A percentile compares a stretch with the other conserved stretches of the same genome.
Evolutionary conservation across 2,113 vertebrate genomes (phyloP).

Genomic region (Pipra filicauda): DNA sequence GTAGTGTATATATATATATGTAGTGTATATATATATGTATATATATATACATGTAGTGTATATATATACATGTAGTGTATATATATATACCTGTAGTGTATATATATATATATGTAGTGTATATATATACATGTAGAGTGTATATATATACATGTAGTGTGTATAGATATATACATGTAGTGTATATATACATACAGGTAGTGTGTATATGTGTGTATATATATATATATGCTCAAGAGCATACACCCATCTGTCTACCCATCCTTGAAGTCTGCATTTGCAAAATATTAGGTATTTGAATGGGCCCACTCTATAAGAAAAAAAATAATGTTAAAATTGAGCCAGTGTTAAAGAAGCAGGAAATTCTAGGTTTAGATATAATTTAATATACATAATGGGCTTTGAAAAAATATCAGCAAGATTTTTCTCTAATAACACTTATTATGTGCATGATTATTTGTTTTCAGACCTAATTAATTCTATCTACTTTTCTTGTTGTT

Average conservation of each 20-base stretch:
- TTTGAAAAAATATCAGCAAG: background rate
- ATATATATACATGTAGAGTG: no score
- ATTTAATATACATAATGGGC: background rate
- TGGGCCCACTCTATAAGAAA: background rate
- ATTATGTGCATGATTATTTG: background rate
- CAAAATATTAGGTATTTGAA: background rate
- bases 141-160: no score
- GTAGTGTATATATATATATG: no score
- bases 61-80: no score
- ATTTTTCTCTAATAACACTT: background rate
- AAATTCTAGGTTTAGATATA: background rate
- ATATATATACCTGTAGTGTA: no score
- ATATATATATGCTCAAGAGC: background rate
- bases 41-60: no score
- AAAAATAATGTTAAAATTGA: background rate
- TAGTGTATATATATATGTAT: no score
- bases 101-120: no score
- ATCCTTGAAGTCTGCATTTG: background rate
- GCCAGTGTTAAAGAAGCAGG: background rate
- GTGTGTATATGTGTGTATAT: no score
- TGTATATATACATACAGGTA: no score
- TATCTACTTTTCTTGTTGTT: background rate
- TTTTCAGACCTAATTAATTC: background rate
- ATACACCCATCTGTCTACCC: background rate
- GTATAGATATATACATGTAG: no score